Conservation (phyloP, 2,113 vertebrate genomes). For the Sebastes schlegelii region DNA sequence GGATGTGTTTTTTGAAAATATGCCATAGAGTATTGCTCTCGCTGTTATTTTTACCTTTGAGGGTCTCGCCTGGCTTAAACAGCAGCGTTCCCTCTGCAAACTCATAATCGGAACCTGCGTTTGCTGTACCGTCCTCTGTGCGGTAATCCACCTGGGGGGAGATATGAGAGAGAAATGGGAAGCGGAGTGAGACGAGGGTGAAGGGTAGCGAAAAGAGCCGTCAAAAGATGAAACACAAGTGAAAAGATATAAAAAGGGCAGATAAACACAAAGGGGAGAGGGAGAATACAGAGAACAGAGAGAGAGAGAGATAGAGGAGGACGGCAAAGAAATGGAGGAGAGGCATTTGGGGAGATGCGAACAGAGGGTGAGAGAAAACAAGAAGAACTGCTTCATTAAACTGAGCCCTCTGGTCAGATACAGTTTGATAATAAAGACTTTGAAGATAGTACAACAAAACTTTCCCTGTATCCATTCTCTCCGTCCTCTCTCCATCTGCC, state of each 20-base stretch:
- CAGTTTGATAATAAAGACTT: slow-evolving; percentile 47
- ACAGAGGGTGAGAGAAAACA: slow-evolving; percentile 48
- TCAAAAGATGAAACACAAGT: slow-evolving; percentile 44
- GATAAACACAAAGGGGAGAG: slow-evolving; percentile 44
- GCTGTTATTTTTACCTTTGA: slow-evolving; percentile 71
- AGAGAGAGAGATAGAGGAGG: slow-evolving; percentile 15
- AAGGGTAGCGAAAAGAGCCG: not conserved
- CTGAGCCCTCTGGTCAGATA: slow-evolving; percentile 69
- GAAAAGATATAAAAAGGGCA: slow-evolving; percentile 43
- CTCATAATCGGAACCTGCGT: slow-evolving; percentile 81
- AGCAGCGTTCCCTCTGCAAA: slow-evolving; percentile 79
- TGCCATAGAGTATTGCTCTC: slow-evolving; percentile 21
- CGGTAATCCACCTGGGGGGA: slow-evolving; percentile 79
- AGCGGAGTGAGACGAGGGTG: not conserved
- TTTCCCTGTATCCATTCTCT: slow-evolving; percentile 6
- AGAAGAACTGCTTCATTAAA: slow-evolving; percentile 73
- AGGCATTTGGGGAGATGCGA: slow-evolving; percentile 39
- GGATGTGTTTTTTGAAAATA: slow-evolving; percentile 38
- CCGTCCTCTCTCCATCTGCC: slow-evolving; percentile 11
- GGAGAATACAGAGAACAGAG: not conserved
- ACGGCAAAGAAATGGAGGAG: not conserved
- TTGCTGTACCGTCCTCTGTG: slow-evolving; percentile 80
- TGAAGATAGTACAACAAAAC: slow-evolving; percentile 57
- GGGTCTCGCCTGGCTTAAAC: slow-evolving; percentile 78
- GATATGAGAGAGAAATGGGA: slow-evolving; percentile 12